Evolutionary conservation across 2,888 invertebrate species (phyloP).

Genomic region (Notodonta dromedarius): DNA sequence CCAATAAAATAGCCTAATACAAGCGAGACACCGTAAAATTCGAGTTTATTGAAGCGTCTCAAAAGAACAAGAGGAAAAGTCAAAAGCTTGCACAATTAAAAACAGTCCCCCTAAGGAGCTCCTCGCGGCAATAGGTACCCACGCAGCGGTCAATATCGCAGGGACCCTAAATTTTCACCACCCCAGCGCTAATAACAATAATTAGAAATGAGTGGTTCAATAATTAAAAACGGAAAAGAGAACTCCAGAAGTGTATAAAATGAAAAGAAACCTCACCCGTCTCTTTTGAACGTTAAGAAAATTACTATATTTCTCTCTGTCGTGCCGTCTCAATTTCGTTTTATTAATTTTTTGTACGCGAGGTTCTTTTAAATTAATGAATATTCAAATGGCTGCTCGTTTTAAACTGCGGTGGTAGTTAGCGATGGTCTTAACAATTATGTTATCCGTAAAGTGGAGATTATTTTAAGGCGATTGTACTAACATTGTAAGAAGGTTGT

Average conservation of each 20-base stretch:
- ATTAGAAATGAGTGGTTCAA: conserved; percentile 86
- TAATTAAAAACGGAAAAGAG: conserved; percentile 85
- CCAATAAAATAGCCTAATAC: conserved; percentile 67
- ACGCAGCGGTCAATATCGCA: conserved; percentile 81
- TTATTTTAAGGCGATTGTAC: neutral
- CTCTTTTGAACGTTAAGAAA: conserved; percentile 44
- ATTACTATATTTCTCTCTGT: conserved; percentile 48
- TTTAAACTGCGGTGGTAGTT: conserved; percentile 43
- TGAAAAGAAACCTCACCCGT: conserved; percentile 55
- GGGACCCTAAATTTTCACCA: conserved; percentile 83
- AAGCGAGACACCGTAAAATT: conserved; percentile 74
- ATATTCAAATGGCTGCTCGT: conserved; percentile 60
- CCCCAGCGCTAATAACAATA: conserved; percentile 84
- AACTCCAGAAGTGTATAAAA: conserved; percentile 73
- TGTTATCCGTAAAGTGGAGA: conserved; percentile 9
- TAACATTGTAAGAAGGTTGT: neutral
- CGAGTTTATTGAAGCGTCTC: conserved; percentile 78
- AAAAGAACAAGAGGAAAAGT: conserved; percentile 80
- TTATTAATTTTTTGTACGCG: conserved; percentile 63
- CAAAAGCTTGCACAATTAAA: conserved; percentile 81
- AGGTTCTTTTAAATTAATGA: conserved; percentile 71
- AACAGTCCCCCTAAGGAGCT: conserved; percentile 69
- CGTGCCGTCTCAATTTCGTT: conserved; percentile 65
- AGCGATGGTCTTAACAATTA: conserved; percentile 36
- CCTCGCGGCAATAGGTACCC: conserved; percentile 45